Evolutionary conservation across 2,888 invertebrate genomes (phyloP), one percentile per base, ranked within the genome.

Genomic region (Conistra vaccinii): DNA sequence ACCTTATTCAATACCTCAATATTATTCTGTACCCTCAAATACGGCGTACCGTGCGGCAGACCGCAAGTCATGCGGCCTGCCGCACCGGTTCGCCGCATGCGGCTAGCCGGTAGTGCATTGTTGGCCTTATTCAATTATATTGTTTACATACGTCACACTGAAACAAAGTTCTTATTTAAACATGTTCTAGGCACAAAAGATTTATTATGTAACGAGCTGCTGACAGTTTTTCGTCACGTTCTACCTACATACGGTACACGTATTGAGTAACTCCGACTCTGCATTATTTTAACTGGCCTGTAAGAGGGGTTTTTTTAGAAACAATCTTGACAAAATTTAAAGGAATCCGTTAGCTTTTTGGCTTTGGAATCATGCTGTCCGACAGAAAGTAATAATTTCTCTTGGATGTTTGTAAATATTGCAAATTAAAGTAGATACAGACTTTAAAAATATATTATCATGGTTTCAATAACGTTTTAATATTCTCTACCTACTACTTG

Each of bases 211-310:
- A 73, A 60, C 32, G 29, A 60, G n/a, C n/a, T 23, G 73, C 20
- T 60, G 60, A 32, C 60, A 42, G 60, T 51, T 73, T 73, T 75
- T 73, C 29, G 42, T 73, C 51, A 60, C 51, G n/a, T 69, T 17
- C 39, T 42, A 51, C 51, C 32, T 61, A 35, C 74, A 61, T 35
- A 61, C 53, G 61, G 53, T 48, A 35, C 62, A 53, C 23, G 10
- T 74, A 55, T 55, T 74, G 35, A 62, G 61, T 45, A 75, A 73
- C 51, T 26, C 32, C 29, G 23, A 51, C 32, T 73, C n/a, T 6
- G n/a, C 35, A 73, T 48, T 48, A 60, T 51, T 51, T 58, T 29
- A 73, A 73, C 23, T 39, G 3, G 58, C 6, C 12, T 42, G 26
- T 55, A 45, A 5, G 42, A 55, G 5, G 32, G n/a, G 0, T 0